phyloP scores from a whole-genome alignment of 2,888 invertebrate species.

The Amorpha juglandis region DNA sequence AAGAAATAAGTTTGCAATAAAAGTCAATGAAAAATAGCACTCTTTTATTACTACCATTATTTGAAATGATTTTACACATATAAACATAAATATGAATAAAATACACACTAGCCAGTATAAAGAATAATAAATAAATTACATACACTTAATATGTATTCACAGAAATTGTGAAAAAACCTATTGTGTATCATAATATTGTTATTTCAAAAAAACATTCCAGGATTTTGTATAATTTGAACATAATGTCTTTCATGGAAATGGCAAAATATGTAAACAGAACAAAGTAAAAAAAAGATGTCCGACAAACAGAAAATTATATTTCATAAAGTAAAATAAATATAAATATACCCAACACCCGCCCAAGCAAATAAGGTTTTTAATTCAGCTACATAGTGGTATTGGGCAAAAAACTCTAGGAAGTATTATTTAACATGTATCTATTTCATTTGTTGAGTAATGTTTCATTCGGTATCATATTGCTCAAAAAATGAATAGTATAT shows the following conservation, averaged over 20 bases:
- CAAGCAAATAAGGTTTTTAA: background rate
- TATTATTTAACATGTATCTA: background rate
- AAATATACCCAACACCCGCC: too few species aligned
- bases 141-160: too few species aligned
- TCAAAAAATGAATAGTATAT: too few species aligned
- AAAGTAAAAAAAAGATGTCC: too few species aligned
- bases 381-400: background rate
- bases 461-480: background rate
- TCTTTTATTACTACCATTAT: constrained; percentile 22
- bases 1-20: constrained; percentile 1
- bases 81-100: background rate
- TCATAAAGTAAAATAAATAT: too few species aligned
- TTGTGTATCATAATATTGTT: too few species aligned
- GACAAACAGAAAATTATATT: too few species aligned
- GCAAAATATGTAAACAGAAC: too few species aligned
- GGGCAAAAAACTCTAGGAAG: background rate
- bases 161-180: too few species aligned
- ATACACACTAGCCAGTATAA: background rate
- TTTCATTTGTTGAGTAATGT: background rate
- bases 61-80: background rate
- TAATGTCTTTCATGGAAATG: too few species aligned
- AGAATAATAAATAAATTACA: background rate
- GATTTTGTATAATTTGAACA: background rate
- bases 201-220: too few species aligned
- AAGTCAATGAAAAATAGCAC: constrained; percentile 15